These are phyloP conservation scores for Stomatorhinus ivindoensis DNA, from an alignment of 2,113 vertebrate species.

Conservation along the genomic window DNA sequence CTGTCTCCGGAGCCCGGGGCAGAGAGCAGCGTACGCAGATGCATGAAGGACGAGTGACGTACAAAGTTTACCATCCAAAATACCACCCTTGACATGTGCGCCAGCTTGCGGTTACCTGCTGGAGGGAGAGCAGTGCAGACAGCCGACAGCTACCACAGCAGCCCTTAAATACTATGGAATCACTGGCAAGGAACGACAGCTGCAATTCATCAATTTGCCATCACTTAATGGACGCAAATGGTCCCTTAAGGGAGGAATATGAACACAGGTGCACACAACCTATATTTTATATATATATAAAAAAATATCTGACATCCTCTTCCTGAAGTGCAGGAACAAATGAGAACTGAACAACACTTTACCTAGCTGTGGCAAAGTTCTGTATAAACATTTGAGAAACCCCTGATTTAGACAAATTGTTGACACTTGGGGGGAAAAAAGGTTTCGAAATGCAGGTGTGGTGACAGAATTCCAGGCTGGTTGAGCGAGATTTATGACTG, in stretches of 20 bases:
- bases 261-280: neutral
- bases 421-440: neutral
- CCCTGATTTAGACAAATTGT: neutral
- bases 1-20: neutral
- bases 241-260: neutral
- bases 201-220: neutral
- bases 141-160: neutral
- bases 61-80: neutral
- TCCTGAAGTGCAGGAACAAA: neutral
- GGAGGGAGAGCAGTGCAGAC: no score
- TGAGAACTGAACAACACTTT: neutral
- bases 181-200: neutral
- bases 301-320: neutral
- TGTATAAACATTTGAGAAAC: neutral
- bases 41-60: neutral
- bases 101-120: neutral
- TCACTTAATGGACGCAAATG: neutral
- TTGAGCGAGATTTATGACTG: neutral
- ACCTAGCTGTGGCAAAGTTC: neutral
- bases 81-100: neutral
- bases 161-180: neutral
- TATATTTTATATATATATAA: neutral
- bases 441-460: neutral
- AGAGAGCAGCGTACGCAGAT: neutral
- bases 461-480: neutral